These are phyloP conservation scores for Vireo altiloquus DNA, from an alignment of 2,113 vertebrate species.

Conservation along the genomic window DNA sequence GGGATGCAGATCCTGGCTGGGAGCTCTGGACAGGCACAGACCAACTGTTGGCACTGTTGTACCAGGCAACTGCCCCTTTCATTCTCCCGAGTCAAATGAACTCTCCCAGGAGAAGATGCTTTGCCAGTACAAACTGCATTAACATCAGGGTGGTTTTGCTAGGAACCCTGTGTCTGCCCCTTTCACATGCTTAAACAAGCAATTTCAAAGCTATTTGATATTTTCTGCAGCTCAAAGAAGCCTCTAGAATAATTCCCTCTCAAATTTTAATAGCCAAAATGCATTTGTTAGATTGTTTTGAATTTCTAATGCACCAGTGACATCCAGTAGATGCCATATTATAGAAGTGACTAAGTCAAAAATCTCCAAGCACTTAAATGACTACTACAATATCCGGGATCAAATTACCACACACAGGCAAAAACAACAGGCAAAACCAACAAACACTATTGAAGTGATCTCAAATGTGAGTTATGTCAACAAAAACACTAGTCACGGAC, in stretches of 20 bases:
- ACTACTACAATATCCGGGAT: constrained; percentile 7
- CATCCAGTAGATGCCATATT: neutral
- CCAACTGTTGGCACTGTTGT: neutral
- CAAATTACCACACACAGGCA: constrained; percentile 43
- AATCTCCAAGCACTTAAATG: neutral
- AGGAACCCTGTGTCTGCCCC: neutral
- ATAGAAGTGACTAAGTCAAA: neutral
- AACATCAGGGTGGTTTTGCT: neutral
- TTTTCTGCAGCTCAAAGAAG: neutral
- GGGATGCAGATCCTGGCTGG: neutral
- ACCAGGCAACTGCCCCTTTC: neutral
- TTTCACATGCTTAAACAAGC: neutral
- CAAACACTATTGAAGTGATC: constrained; percentile 54
- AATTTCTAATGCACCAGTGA: neutral
- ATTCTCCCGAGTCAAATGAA: constrained; percentile 1
- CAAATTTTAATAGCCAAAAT: neutral
- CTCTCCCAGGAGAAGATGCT: neutral
- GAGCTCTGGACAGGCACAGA: neutral
- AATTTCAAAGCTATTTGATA: neutral
- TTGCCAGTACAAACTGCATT: constrained; percentile 5
- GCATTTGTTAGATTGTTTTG: neutral
- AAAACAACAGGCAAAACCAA: constrained; percentile 54
- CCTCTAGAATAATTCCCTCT: neutral
- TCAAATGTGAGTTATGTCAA: constrained; percentile 66
- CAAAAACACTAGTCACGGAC: constrained; percentile 46